Conservation (phyloP, 2,797 vertebrate species). For the Danio aesculapii region DNA sequence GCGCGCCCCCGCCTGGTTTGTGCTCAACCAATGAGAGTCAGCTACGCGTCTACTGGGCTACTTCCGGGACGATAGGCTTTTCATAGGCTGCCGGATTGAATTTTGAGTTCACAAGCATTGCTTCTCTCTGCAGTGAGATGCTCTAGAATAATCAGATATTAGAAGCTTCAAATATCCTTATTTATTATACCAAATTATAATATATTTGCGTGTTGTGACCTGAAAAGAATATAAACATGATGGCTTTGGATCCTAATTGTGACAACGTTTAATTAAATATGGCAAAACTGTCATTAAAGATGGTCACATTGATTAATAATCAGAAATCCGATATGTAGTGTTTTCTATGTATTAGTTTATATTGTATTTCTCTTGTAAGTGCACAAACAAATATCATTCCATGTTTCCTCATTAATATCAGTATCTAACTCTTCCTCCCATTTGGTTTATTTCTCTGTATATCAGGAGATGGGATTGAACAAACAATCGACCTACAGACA, state of each 20-base stretch:
- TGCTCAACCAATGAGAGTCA: slow-evolving; percentile 4
- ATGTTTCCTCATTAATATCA: too few species aligned
- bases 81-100: neutral
- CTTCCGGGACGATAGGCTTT: slow-evolving; percentile 16
- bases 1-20: neutral
- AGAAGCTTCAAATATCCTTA: neutral
- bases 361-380: too few species aligned
- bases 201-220: neutral
- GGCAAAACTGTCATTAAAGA: neutral
- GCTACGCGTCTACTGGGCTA: slow-evolving; percentile 8
- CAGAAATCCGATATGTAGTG: neutral
- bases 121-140: neutral
- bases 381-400: too few species aligned
- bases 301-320: neutral
- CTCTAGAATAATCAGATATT: too few species aligned
- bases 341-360: neutral
- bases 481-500: too few species aligned
- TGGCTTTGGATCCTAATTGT: neutral
- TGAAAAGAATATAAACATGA: neutral
- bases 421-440: too few species aligned
- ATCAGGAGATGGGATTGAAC: too few species aligned
- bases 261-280: too few species aligned
- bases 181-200: neutral
- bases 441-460: too few species aligned
- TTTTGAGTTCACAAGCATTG: neutral